Conservation (phyloP, 2,888 invertebrate genomes). For the Sympetrum striolatum region DNA sequence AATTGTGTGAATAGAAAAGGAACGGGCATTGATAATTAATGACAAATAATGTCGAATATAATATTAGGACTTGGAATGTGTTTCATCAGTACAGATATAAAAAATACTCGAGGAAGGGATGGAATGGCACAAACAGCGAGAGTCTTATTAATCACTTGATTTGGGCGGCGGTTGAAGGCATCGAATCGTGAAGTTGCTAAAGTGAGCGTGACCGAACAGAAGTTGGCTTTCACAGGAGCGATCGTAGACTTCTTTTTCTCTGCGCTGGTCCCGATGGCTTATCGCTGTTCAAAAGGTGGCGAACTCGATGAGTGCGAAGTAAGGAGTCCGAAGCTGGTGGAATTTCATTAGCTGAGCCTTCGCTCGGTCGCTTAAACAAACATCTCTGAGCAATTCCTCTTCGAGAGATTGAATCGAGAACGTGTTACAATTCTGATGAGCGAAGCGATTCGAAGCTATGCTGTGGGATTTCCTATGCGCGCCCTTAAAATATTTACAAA, state of each 20-base stretch:
- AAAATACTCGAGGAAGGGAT: too few species aligned
- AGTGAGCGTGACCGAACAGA: neutral
- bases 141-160: too few species aligned
- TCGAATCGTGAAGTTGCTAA: neutral
- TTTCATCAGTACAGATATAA: too few species aligned
- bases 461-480: too few species aligned
- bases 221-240: neutral
- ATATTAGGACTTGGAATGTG: too few species aligned
- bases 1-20: too few species aligned
- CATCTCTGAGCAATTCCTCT: neutral
- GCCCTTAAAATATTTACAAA: too few species aligned
- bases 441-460: too few species aligned
- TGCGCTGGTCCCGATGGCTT: neutral
- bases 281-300: neutral
- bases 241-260: neutral
- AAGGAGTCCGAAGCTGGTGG: neutral
- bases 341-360: neutral
- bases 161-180: neutral
- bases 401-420: neutral
- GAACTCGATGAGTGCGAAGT: neutral
- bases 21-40: too few species aligned
- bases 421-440: neutral
- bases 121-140: too few species aligned
- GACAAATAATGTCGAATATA: too few species aligned
- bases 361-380: neutral